Percentiles rank a stretch among this genome's conserved stretches.
Conservation (phyloP, 2,888 invertebrate genomes). For the Baronia brevicornis region DNA sequence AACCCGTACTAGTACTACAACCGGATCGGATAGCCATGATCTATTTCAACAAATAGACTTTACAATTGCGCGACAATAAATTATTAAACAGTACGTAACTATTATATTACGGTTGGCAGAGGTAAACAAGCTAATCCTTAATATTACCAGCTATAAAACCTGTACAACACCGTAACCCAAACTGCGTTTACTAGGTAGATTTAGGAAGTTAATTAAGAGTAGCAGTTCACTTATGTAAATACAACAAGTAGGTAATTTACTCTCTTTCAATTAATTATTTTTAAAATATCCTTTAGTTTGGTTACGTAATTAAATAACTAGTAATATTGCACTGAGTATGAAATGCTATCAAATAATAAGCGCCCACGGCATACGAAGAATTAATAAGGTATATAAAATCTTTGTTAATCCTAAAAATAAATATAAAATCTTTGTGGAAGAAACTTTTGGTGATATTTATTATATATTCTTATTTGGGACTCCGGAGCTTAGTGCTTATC, state of each 20-base stretch:
- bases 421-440: slow-evolving; percentile 71
- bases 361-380: slow-evolving; percentile 65
- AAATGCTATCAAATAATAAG: slow-evolving; percentile 75
- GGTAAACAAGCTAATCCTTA: slow-evolving; percentile 73
- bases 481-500: slow-evolving; percentile 53
- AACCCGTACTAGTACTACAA: slow-evolving; percentile 26
- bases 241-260: slow-evolving; percentile 73
- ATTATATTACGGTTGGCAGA: slow-evolving; percentile 75
- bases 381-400: slow-evolving; percentile 43
- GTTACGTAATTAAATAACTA: slow-evolving; percentile 77
- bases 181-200: slow-evolving; percentile 59
- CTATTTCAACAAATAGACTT: slow-evolving; percentile 69
- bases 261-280: slow-evolving; percentile 67
- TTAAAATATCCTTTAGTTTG: slow-evolving; percentile 76
- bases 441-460: slow-evolving; percentile 59
- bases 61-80: slow-evolving; percentile 72
- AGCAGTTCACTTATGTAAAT: slow-evolving; percentile 65
- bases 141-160: slow-evolving; percentile 75
- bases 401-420: slow-evolving; percentile 65
- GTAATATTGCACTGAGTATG: slow-evolving; percentile 78
- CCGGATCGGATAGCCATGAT: slow-evolving; percentile 71
- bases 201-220: slow-evolving; percentile 39
- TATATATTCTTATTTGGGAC: slow-evolving; percentile 47
- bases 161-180: slow-evolving; percentile 74
- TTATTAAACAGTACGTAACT: slow-evolving; percentile 71